Evolutionary conservation across 2,113 vertebrate genomes (phyloP).

Genomic region (Triplophysa siluroides): DNA sequence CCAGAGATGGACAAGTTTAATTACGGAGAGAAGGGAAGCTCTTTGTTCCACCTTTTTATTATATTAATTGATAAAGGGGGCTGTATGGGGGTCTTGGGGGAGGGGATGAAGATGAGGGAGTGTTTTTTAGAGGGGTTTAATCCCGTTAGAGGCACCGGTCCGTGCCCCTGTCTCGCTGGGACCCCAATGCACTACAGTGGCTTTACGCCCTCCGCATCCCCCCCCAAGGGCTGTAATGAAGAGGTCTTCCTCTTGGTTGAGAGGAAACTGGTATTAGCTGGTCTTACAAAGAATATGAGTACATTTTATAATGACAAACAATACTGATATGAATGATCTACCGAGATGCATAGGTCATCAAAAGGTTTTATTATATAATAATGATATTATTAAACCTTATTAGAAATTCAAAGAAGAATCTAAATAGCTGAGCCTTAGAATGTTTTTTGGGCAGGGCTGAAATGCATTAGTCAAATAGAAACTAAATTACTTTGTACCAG

Average conservation of each 20-base stretch:
- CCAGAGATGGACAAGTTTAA: constrained; percentile 74
- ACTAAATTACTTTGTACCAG: too few relatives aligned
- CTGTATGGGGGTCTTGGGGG: constrained; percentile 45
- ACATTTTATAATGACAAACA: background rate
- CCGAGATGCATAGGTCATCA: background rate
- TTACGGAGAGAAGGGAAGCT: constrained; percentile 71
- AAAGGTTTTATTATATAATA: too few relatives aligned
- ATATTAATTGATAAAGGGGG: constrained; percentile 79
- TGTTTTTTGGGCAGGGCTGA: too few relatives aligned
- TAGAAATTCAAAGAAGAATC: too few relatives aligned
- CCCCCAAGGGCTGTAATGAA: constrained; percentile 63
- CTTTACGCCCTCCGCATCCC: constrained; percentile 7
- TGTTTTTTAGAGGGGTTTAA: constrained; percentile 69
- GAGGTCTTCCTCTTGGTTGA: constrained; percentile 67
- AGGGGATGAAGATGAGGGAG: constrained; percentile 28
- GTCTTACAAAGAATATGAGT: background rate
- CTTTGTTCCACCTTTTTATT: constrained; percentile 80
- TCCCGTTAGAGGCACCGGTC: constrained; percentile 68
- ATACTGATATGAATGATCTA: too few relatives aligned
- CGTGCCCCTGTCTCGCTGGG: constrained; percentile 18
- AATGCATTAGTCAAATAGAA: too few relatives aligned
- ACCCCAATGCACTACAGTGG: background rate
- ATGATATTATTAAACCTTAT: too few relatives aligned
- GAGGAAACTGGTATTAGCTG: constrained; percentile 30
- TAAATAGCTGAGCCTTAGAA: too few relatives aligned